Conservation (phyloP, 2,888 invertebrate genomes). For the Flexamia atlantica region DNA sequence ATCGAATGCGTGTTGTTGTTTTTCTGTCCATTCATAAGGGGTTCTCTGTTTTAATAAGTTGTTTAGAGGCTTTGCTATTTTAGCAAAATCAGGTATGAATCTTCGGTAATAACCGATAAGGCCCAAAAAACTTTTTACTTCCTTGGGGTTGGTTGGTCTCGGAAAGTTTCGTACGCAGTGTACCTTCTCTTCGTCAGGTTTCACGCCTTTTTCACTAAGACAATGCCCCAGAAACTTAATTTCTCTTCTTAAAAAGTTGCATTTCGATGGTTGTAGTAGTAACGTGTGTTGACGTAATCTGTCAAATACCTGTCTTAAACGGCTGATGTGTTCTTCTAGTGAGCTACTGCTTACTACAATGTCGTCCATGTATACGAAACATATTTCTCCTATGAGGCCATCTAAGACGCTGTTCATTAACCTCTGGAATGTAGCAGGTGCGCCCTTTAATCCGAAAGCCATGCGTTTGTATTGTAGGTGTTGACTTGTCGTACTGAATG, state of each 20-base stretch:
- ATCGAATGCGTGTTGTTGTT: constrained; percentile 65
- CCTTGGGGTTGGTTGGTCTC: no score
- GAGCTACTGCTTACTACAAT: not conserved
- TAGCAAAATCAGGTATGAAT: no score
- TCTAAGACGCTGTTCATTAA: constrained; percentile 71
- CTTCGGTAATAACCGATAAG: no score
- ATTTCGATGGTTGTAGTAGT: constrained; percentile 5
- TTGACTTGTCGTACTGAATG: constrained; percentile 32
- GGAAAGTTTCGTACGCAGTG: no score
- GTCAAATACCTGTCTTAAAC: constrained; percentile 56
- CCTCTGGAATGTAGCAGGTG: constrained; percentile 71
- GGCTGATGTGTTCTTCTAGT: no score
- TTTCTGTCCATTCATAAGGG: constrained; percentile 67
- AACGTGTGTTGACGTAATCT: constrained; percentile 48
- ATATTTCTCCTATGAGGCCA: constrained; percentile 66
- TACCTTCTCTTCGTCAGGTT: no score
- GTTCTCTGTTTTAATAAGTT: constrained; percentile 61
- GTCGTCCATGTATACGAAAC: constrained; percentile 67
- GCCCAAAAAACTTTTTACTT: constrained; percentile 72
- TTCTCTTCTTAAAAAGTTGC: constrained; percentile 14
- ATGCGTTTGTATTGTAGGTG: constrained; percentile 69
- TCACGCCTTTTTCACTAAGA: constrained; percentile 61
- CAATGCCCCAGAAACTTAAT: constrained; percentile 64
- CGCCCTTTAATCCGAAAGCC: constrained; percentile 72
- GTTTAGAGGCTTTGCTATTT: no score